Percentiles rank a stretch among this genome's conserved stretches.
Evolutionary conservation across 2,888 invertebrate genomes (phyloP).

Genomic region (Eugnorisma glareosa): DNA sequence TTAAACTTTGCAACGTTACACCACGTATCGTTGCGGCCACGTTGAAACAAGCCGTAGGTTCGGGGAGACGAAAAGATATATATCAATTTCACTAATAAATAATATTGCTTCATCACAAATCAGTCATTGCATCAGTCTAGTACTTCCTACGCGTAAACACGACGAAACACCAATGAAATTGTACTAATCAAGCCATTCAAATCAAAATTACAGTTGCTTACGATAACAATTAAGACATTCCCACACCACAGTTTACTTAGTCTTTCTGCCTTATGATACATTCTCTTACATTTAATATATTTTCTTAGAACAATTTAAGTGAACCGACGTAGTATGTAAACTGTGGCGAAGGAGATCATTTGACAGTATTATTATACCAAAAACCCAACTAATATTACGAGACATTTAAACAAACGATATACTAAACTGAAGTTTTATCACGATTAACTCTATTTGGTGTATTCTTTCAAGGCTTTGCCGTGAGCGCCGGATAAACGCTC

Average conservation of each 20-base stretch:
- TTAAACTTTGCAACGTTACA: constrained; percentile 29
- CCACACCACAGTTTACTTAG: constrained; percentile 59
- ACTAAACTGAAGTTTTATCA: constrained; percentile 70
- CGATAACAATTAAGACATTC: constrained; percentile 40
- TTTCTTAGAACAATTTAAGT: constrained; percentile 37
- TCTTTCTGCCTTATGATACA: constrained; percentile 16
- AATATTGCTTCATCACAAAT: constrained; percentile 89
- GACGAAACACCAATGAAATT: constrained; percentile 70
- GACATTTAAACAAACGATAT: constrained; percentile 59
- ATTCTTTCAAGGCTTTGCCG: constrained; percentile 74
- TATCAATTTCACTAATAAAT: constrained; percentile 85
- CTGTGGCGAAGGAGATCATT: constrained; percentile 58
- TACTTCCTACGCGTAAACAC: constrained; percentile 75
- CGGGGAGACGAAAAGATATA: constrained; percentile 69
- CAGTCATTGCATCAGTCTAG: constrained; percentile 89
- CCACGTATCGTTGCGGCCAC: constrained; percentile 35
- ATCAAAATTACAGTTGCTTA: constrained; percentile 61
- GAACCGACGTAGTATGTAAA: constrained; percentile 30
- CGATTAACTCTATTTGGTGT: constrained; percentile 79
- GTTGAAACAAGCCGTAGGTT: constrained; percentile 58
- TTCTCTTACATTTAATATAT: constrained; percentile 42
- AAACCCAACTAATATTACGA: constrained; percentile 62
- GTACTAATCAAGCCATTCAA: constrained; percentile 72
- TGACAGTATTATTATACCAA: constrained; percentile 55
- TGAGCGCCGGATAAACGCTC: constrained; percentile 64